Conservation (phyloP, 2,113 vertebrate genomes). For the human region GRCh38 chr5:22499001-22499500, state of each 20-base stretch:
- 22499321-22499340: neutral
- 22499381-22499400: neutral
- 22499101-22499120: too few relatives aligned
- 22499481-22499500: neutral
- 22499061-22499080: too few relatives aligned
- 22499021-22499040: too few relatives aligned
- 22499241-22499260: neutral
- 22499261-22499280: neutral
- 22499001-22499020: too few relatives aligned
- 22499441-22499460: neutral
- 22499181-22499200: too few relatives aligned
- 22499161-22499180: too few relatives aligned
- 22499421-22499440: neutral
- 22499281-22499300: neutral
- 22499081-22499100: too few relatives aligned
- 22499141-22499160: too few relatives aligned
- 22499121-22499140: too few relatives aligned
- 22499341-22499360: neutral
- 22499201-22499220: too few relatives aligned
- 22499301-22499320: neutral
- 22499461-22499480: neutral
- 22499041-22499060: too few relatives aligned
- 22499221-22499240: neutral
- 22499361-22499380: neutral
- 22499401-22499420: neutral